phyloP scores from a whole-genome alignment of 2,888 invertebrate species.

The Chirona hameri region DNA sequence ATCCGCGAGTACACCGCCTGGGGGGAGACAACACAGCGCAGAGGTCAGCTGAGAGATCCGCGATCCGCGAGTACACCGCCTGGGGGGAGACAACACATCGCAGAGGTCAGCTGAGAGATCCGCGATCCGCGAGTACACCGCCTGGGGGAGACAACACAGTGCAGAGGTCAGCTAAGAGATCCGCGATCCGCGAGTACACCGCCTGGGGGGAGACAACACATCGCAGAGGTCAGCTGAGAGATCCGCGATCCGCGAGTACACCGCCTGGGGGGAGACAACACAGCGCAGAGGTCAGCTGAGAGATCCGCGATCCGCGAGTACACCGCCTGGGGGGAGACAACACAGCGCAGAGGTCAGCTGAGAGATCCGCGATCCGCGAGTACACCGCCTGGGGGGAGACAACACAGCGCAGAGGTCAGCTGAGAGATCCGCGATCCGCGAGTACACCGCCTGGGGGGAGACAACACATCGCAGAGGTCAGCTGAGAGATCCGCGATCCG shows the following conservation, averaged over 20 bases:
- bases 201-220: too few relatives aligned
- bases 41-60: too few relatives aligned
- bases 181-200: slow-evolving; percentile 83
- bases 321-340: slow-evolving; percentile 47
- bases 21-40: background rate
- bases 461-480: too few relatives aligned
- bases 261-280: background rate
- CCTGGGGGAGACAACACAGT: background rate
- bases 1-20: background rate
- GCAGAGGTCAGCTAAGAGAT: too few relatives aligned
- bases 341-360: too few relatives aligned
- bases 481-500: too few relatives aligned
- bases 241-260: background rate
- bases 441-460: slow-evolving; percentile 58
- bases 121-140: background rate
- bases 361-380: background rate
- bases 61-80: slow-evolving; percentile 77
- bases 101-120: too few relatives aligned
- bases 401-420: too few relatives aligned
- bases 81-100: too few relatives aligned
- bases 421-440: slow-evolving; percentile 83
- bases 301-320: slow-evolving; percentile 87
- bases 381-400: background rate
- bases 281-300: too few relatives aligned
- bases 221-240: too few relatives aligned